Evolutionary conservation across 2,113 vertebrate species (phyloP), one percentile per base, ranked within the genome.

Genomic region (Scatophagus argus): DNA sequence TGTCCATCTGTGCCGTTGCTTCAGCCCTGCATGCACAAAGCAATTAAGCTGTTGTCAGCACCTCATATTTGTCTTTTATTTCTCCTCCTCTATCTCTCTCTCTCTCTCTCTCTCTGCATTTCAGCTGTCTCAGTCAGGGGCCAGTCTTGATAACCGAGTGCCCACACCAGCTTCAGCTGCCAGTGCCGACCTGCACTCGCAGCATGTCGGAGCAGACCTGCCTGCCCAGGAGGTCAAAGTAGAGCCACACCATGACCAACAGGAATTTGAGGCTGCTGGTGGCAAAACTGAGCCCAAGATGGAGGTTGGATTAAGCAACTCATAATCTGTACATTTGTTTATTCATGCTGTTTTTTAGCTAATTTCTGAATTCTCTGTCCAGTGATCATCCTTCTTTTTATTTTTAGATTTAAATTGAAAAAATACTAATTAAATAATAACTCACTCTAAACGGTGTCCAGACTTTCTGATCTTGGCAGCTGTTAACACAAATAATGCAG

Each of bases 161-260:
- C 96, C 97, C 78, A 98, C 97, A 19, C 98, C 98, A 11, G 96
- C 96, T 64, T 99, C 98, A 2, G 95, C 96, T 54, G 93, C 96
- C 25, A 93, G 94, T 2, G 87, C 91, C 0, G 98, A 99, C 91
- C 92, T 96, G 88, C 96, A 93, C 91, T 94, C 96, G 11, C 97
- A 97, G 91, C 97, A 98, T 76, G 94, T 95, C 21, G 94, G 94
- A 69, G 94, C 96, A 5, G 97, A 99, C 70, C 90, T 95, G 60
- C 95, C 96, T 14, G 81, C 90, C 81, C 90, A 94, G 72, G 96
- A 98, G 81, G 90, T 94, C 84, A 98, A 98, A 89, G 32, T 90
- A 2, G 97, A 99, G 81, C 63, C 89, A 34, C 96, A 95, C 88
- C 90, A 92, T 0, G 87, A 95, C 12, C 96, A 97, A 71, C 95